Conservation (phyloP, 53 echinoderm and acorn worm species). For the Patiria pectinifera region DNA sequence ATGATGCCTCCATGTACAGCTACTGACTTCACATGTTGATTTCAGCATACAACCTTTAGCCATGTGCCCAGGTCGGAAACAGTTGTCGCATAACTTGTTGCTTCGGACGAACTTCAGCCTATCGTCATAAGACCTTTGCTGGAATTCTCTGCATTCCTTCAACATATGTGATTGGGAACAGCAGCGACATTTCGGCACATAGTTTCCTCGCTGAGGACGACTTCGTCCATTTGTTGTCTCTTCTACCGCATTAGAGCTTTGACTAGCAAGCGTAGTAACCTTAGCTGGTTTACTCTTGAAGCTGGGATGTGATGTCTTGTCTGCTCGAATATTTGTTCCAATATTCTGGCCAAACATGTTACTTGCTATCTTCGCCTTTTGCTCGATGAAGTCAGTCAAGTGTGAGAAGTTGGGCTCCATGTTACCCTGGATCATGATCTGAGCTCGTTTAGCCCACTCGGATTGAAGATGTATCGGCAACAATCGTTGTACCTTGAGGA, state of each 20-base stretch:
- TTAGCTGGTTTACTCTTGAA: background rate
- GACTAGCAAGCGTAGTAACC: background rate
- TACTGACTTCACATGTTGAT: conserved; percentile 32
- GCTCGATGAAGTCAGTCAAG: background rate
- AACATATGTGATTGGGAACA: conserved; percentile 40
- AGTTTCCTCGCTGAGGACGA: background rate
- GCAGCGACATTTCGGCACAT: background rate
- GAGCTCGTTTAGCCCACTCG: too few relatives aligned
- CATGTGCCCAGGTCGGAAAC: conserved; percentile 51
- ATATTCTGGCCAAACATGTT: background rate
- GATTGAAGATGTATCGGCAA: too few relatives aligned
- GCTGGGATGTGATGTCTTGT: background rate
- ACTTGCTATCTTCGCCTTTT: background rate
- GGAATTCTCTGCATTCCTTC: conserved; percentile 44
- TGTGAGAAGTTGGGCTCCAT: background rate
- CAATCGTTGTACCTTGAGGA: too few relatives aligned
- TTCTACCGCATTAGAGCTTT: background rate
- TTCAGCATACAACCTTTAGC: conserved; percentile 52
- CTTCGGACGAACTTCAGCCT: conserved; percentile 37
- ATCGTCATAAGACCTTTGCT: conserved; percentile 25
- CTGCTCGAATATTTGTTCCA: too few relatives aligned
- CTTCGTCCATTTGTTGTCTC: too few relatives aligned
- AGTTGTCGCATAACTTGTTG: conserved; percentile 65
- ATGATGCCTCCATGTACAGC: conserved; percentile 71
- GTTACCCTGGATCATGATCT: too few relatives aligned